Evolutionary conservation across 2,888 invertebrate species (phyloP), one percentile per base, ranked within the genome.

Genomic region (Diadegma fenestrale): DNA sequence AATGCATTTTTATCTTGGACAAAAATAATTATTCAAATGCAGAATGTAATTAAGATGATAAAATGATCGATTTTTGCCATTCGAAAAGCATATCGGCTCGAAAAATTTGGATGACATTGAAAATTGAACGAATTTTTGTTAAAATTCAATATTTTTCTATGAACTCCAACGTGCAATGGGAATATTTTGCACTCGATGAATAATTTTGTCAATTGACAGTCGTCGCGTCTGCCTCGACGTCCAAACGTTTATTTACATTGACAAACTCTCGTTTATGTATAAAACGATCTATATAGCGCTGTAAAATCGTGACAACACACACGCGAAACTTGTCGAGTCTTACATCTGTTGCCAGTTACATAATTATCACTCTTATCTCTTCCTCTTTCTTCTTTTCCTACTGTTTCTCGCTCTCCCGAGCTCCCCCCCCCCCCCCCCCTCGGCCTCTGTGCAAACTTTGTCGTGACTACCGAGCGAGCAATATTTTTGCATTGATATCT

Each of bases 281-380:
- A 19, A 51, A 17, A 37, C 37, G 19, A 14, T 37, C 2, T 12
- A 2, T 33, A 41, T 66, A 58, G 22, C 26, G 5, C 26, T 41
- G 48, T 12, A n/a, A 45, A 71, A 26, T 48, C 48, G 64, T 78
- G 71, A 63, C 33, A 33, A 54, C 68, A 22, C 48, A 68, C 72
- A 68, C 64, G 64, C 58, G 30, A 64, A 54, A 75, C 66, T 73
- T 68, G 48, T 26, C 68, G 19, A 73, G 72, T 61, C 66, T 61
- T 73, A 81, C 84, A 84, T 78, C 80, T 84, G 84, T 81, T 73
- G 72, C 43, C 61, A 68, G 77, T 81, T 81, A 84, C 80, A 78
- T 84, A 80, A 84, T 81, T 61, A 72, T 68, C 63, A 61, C 43
- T 76, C 80, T 84, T 80, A 77, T 79, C 79, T 83, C 30, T 33